phyloP scores from a whole-genome alignment of 2,797 vertebrate genomes.

The Staurois parvus region DNA sequence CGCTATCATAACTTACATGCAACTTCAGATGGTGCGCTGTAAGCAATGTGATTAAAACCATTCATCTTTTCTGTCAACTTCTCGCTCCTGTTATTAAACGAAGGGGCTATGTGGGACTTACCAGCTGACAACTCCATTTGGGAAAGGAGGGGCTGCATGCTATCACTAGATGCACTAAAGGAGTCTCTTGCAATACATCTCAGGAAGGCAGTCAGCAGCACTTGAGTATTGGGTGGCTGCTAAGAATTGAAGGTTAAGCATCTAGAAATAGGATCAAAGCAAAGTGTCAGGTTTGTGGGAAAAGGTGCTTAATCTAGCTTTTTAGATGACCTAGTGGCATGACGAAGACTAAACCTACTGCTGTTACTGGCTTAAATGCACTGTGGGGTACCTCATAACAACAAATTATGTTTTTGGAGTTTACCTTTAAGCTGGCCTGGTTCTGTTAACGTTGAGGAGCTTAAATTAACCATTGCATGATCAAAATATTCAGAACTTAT shows the following conservation, averaged over 20 bases:
- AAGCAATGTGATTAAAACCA: slow-evolving; percentile 83
- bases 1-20: slow-evolving; percentile 81
- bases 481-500: neutral
- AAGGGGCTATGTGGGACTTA: slow-evolving; percentile 52
- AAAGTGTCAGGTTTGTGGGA: slow-evolving; percentile 21
- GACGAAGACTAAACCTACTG: neutral
- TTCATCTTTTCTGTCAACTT: slow-evolving; percentile 79
- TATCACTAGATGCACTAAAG: slow-evolving; percentile 34
- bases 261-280: slow-evolving; percentile 47
- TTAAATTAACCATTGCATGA: neutral
- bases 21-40: slow-evolving; percentile 78
- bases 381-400: neutral
- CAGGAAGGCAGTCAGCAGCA: slow-evolving; percentile 12
- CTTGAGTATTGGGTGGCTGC: slow-evolving; percentile 36
- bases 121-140: slow-evolving; percentile 57
- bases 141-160: slow-evolving; percentile 40
- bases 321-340: slow-evolving; percentile 25
- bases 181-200: neutral
- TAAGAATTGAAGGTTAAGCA: slow-evolving; percentile 60
- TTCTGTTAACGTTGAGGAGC: neutral
- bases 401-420: neutral
- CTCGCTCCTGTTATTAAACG: slow-evolving; percentile 70
- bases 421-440: neutral
- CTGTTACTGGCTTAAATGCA: neutral
- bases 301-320: slow-evolving; percentile 46